Conservation (phyloP, 2,797 vertebrate genomes). For the Dipus sagitta region DNA sequence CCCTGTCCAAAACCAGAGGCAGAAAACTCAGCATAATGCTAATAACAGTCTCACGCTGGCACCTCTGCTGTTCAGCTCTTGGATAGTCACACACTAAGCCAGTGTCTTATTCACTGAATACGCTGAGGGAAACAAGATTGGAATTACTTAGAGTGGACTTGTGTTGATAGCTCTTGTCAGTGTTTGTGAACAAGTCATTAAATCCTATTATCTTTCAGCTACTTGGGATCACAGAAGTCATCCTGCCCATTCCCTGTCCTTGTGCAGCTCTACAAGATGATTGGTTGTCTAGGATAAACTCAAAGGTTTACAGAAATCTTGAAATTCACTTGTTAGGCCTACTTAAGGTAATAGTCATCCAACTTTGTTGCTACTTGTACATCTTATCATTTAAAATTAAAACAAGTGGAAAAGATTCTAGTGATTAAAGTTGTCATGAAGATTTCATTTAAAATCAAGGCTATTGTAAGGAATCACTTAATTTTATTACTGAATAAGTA, state of each 20-base stretch:
- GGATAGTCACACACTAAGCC: background rate
- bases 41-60: conserved; percentile 23
- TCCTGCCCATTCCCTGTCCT: background rate
- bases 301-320: background rate
- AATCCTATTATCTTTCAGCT: background rate
- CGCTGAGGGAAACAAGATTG: background rate
- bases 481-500: background rate
- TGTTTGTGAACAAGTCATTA: background rate
- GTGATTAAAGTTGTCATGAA: background rate
- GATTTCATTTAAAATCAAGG: background rate
- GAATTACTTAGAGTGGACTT: background rate
- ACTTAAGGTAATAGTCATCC: background rate
- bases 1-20: background rate
- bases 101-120: background rate
- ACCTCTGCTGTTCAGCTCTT: background rate
- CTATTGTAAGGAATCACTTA: background rate
- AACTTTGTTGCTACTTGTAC: background rate
- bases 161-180: background rate
- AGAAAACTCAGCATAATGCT: background rate
- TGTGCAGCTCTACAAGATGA: background rate
- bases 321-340: background rate
- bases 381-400: background rate
- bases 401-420: background rate
- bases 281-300: background rate
- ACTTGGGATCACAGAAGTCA: background rate